phyloP scores from a whole-genome alignment of 1,140 invertebrate genomes.

The Octopus sinensis region DNA sequence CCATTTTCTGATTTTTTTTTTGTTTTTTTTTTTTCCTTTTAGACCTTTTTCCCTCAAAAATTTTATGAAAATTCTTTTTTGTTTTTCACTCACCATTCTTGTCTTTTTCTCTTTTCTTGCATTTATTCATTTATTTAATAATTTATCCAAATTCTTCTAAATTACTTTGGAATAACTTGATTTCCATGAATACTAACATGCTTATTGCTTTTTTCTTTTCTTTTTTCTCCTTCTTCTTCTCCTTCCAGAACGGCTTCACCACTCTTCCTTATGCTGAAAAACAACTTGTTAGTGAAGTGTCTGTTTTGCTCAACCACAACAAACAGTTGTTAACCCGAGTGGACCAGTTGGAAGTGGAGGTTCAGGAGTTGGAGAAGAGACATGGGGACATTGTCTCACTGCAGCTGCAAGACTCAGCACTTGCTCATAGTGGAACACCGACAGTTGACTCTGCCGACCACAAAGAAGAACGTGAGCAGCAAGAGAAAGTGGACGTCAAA shows the following conservation, averaged over 20 bases:
- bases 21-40: no score
- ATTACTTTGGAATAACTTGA: no score
- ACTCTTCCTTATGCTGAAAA: conserved; percentile 5
- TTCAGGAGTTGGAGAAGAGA: background rate
- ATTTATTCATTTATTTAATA: no score
- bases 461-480: background rate
- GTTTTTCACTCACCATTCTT: no score
- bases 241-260: background rate
- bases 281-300: conserved; percentile 6
- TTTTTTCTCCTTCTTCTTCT: background rate
- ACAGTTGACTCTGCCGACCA: background rate
- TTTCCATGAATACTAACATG: no score
- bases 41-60: no score
- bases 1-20: no score
- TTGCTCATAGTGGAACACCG: background rate
- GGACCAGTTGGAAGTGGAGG: background rate
- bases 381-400: conserved; percentile 1
- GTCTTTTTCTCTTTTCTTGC: no score
- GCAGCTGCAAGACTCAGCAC: background rate
- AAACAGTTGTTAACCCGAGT: conserved; percentile 3
- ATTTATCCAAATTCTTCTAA: no score
- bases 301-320: background rate
- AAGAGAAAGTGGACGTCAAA: background rate
- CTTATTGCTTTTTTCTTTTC: no score
- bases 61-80: no score